Evolutionary conservation across 2,888 invertebrate species (phyloP), one percentile per base, ranked within the genome.

Genomic region (Phortica magna): DNA sequence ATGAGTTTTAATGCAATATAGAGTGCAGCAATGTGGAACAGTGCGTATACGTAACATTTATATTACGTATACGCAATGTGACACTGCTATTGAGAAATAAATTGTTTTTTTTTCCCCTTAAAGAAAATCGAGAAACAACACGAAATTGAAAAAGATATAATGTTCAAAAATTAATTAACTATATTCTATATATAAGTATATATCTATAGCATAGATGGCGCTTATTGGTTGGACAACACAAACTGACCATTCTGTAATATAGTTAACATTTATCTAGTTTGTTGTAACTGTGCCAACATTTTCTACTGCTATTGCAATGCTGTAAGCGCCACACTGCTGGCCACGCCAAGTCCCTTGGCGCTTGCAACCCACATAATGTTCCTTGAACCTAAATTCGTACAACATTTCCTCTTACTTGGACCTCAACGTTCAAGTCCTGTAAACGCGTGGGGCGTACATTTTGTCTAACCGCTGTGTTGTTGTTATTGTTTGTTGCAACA

Each of bases 11-110:
- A 76, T 76, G 75, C 82, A 77, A 79, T 77, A 77, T 75, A 75
- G 82, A 79, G 79, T 78, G 68, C 77, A 78, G 74, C 78, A 73
- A 53, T 53, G 57, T 22, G 22, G 79, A 78, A 77, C 85, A 72
- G 74, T 83, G 84, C 85, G 83, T 86, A 83, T 84, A 79, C 82
- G 84, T 82, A 85, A 80, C 82, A 82, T 73, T 76, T 53, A 71
- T 74, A 22, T 82, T 72, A 77, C 79, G 82, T 75, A 82, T 77
- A 76, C 61, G 7, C 22, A 22, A 22, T 61, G 19, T 31, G 31
- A 31, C 31, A 31, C 31, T 31, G 31, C 2, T 31, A 2, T 31
- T 31, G 31, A 31, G 3, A 2, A 19, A 65, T 14, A 41, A 31
- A 31, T 65, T 67, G 12, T 67, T 14, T 41, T 67, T 31, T 12